Conservation (phyloP, 2,113 vertebrate species). For the Carassius gibelio region DNA sequence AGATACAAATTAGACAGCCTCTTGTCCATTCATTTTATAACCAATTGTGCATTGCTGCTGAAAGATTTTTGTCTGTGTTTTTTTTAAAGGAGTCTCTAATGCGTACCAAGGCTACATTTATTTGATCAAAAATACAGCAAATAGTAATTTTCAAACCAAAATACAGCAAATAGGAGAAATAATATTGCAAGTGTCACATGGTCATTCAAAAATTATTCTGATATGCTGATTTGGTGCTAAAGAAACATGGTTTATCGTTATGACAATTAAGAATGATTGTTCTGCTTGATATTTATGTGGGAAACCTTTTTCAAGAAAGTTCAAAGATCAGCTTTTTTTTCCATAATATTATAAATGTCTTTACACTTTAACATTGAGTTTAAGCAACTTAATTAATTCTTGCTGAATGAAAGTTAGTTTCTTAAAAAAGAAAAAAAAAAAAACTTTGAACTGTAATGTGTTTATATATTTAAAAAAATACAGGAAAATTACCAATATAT, state of each 20-base stretch:
- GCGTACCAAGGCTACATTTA: too few relatives aligned
- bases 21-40: background rate
- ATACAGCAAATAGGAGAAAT: too few relatives aligned
- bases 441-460: background rate
- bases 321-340: background rate
- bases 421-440: too few relatives aligned
- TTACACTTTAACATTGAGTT: background rate
- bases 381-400: background rate
- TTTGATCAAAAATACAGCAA: too few relatives aligned
- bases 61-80: too few relatives aligned
- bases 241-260: background rate
- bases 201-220: background rate
- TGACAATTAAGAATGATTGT: background rate
- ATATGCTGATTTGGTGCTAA: background rate
- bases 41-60: background rate
- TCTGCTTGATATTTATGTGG: background rate
- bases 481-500: background rate
- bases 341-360: conserved; percentile 10
- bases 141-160: too few relatives aligned
- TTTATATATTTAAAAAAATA: background rate
- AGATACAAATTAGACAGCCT: background rate
- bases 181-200: background rate
- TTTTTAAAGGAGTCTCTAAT: too few relatives aligned
- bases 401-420: background rate
- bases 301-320: background rate